Evolutionary conservation across 2,113 vertebrate species (phyloP), one percentile per base, ranked within the genome.

Genomic region (Leiothrix lutea): DNA sequence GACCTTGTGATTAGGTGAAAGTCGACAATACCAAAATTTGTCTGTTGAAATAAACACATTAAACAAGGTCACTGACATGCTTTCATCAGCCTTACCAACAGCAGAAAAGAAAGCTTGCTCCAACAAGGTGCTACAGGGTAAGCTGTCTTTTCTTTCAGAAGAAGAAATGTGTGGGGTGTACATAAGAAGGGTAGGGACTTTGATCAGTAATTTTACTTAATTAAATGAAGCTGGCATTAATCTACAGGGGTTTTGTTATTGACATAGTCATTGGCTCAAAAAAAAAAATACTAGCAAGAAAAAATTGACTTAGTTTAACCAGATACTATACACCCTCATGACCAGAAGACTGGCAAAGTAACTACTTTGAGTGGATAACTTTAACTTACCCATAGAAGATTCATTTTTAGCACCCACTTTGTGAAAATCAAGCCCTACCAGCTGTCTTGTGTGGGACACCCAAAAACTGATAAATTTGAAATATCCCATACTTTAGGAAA

Each of bases 1-100:
- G 97, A 99, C 99, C 97, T 99, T 99, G 98, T 99, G 99, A 97
- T 99, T 99, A 17, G 99, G 99, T 19, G 99, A 99, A 75, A 99
- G 98, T 29, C 99, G 99, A 81, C 99, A 99, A 94, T 99, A 99
- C 99, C 99, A 99, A 94, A 99, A 99, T 95, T 99, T 99, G 93
- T 99, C 99, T 99, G 97, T 92, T 61, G 93, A 91, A 92, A 90
- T 20, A 92, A 96, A 85, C 0, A 9, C 23, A 84, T 66, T 23
- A 35, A 83, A 54, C n/a, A 64, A 71, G 44, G 60, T 96, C 64
- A 95, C 28, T 67, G 33, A 38, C 9, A 21, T 8, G 36, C 66
- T 28, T 69, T 72, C 45, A 71, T 25, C 21, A 64, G 40, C 24
- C 19, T 28, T 25, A 71, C 7, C 38, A 66, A 33, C 0, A 51